Evolutionary conservation across 2,797 vertebrate species (phyloP).

Genomic region (Todus mexicanus): DNA sequence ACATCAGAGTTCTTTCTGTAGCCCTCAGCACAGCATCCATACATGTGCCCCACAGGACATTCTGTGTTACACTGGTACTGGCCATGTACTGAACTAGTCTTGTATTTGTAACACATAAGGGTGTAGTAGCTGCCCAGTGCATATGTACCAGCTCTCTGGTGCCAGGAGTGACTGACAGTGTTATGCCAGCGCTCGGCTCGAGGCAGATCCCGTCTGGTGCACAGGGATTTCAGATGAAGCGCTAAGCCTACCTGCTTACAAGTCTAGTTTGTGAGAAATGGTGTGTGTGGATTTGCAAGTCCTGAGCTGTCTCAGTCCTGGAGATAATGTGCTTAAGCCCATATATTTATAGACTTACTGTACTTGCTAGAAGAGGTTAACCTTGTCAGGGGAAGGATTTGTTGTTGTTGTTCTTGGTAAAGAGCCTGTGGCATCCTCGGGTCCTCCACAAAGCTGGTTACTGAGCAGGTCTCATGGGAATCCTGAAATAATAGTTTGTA

Average conservation of each 20-base stretch:
- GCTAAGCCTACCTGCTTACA: background rate
- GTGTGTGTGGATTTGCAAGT: slow-evolving; percentile 29
- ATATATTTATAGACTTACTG: slow-evolving; percentile 27
- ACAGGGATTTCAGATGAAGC: background rate
- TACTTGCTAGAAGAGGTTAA: background rate
- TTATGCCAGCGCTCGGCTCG: background rate
- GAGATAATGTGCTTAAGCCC: background rate
- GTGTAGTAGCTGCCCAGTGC: background rate
- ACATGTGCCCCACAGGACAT: fast-evolving
- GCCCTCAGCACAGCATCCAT: background rate
- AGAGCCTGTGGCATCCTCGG: background rate
- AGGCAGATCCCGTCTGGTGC: background rate
- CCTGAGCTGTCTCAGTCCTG: background rate
- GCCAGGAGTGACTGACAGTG: too few relatives aligned
- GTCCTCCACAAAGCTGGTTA: background rate
- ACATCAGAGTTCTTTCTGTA: background rate
- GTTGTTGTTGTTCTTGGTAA: background rate
- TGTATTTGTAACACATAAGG: background rate
- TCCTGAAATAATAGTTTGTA: background rate
- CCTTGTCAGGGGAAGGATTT: background rate
- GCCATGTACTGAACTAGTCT: fast-evolving
- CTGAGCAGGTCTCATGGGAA: background rate
- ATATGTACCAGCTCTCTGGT: background rate
- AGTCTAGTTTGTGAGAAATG: background rate
- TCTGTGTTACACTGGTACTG: background rate